Evolutionary conservation across 2,113 vertebrate genomes (phyloP), one percentile per base, ranked within the genome.

Genomic region (Notothenia coriiceps): DNA sequence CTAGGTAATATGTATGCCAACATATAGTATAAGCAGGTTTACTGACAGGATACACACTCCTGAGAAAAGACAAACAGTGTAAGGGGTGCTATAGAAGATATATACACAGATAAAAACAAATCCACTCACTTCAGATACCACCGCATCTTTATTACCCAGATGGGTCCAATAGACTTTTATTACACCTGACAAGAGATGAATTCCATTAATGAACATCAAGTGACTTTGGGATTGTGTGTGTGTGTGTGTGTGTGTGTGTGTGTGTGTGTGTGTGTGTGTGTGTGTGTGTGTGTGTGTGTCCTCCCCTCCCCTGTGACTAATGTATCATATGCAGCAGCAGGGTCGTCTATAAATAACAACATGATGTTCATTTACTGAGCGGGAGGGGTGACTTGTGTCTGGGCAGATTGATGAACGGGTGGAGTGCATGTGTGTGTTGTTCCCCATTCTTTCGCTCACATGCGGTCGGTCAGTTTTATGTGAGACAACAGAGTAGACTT

Each of bases 291-390:
- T 3, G 29, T 29, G 29, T 29, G 29, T 29, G 29, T 29, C n/a
- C n/a, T 25, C 25, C 25, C 25, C 25, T 25, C 25, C 25, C 25
- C 47, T 83, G 79, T 79, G 86, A 86, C 78, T 88, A 85, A 86
- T 88, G 77, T 85, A 86, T 92, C 83, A 80, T 86, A 87, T 77
- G 54, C 69, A 6, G 56, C 71, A 72, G 74, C 40, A 65, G 85
- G 85, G 90, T 91, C 79, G 10, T 90, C 90, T 94, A 94, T 94
- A 91, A 92, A 94, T 94, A 94, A 91, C 86, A 85, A 71, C 88
- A 64, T 64, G 84, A 88, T 88, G 87, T 91, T 91, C 84, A 82
- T 88, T 86, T 85, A 69, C 74, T 50, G 65, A 77, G 75, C 4
- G 14, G 74, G 82, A 80, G 71, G 80, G 80, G 76, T 77, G 86